Evolutionary conservation across 2,888 invertebrate genomes (phyloP), one percentile per base, ranked within the genome.

Genomic region (Sisyra nigra): DNA sequence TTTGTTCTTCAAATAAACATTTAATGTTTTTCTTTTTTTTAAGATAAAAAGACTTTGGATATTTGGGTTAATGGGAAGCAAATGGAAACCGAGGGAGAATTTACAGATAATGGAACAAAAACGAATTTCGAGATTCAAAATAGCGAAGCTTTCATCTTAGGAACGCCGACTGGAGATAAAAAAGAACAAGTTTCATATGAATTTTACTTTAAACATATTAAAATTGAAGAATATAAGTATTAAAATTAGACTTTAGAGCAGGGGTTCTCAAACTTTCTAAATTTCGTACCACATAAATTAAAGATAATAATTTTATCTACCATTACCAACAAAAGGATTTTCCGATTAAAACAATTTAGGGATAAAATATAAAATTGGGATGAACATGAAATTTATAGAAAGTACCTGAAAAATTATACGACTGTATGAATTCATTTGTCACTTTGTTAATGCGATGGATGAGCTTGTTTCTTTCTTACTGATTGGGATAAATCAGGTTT

Each of bases 51-150:
- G 50, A 74, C 78, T 1, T 62, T 84, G 49, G 75, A 80, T 54
- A 69, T 87, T 17, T 84, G 81, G 78, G 72, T 82, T 1, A 83
- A 86, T 59, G 85, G 85, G 11, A 59, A 69, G 48, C 68, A 71
- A 55, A 61, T 77, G 8, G 77, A 80, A 49, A 72, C 75, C 1
- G 73, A 87, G 80, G 80, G 76, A 41, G 80, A 79, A 54, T 92
- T 92, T 57, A 78, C 81, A 7, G 83, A 87, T 49, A 78, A 78
- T 41, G 91, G 91, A 14, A 86, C 87, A 1, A 84, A 87, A 61
- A 89, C 86, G 41, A 72, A 74, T 49, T 91, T 92, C 57, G 61
- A 67, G 39, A 58, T 83, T 8, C 71, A 66, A 3, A 63, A 63
- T 11, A 53, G 55, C 8, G 57, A 61, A 14, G 73, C 69, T 2